Evolutionary conservation across 2,888 invertebrate species (phyloP), one percentile per base, ranked within the genome.

Genomic region (Cheilosia vernalis): DNA sequence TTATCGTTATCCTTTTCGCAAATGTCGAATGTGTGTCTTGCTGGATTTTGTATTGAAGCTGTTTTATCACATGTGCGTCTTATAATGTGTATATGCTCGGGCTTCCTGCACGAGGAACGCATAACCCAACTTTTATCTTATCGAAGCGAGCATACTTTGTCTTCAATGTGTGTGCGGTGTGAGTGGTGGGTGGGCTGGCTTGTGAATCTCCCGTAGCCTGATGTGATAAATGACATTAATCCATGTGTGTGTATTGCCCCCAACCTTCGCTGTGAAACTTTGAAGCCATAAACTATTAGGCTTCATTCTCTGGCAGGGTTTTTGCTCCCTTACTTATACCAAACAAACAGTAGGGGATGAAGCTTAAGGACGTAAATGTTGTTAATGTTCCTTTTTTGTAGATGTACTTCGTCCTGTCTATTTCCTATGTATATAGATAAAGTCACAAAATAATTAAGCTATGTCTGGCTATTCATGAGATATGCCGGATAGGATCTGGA

Each of bases 1-100:
- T 90, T 90, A 90, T 90, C 89, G 88, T 90, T 90, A 90, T 90
- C 90, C 90, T 88, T 90, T 90, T 85, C 72, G 64, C 66, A 79
- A 79, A 79, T 72, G 72, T 64, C 79, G 64, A 72, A 79, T 64
- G 72, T 72, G 37, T 72, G 56, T 58, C 63, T 58, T 79, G 58
- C 27, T 30, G 19, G n/a, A 30, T 51, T 70, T 40, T 51, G 64
- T 56, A n/a, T 24, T 51, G 37, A 58, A 66, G 72, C 56, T 66
- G 58, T 79, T 66, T 79, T 79, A 79, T 79, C 72, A 64, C 70
- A 79, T 66, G 72, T 79, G 79, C 58, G 72, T 27, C 72, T 79
- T 9, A 7, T 9, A 64, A 72, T 79, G 42, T 79, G 42, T 58
- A 33, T 64, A 70, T 55, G 78, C 78, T 61, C 24, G 13, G 13